Evolutionary conservation across 2,113 vertebrate species (phyloP).

Genomic region (Dasypus novemcinctus): DNA sequence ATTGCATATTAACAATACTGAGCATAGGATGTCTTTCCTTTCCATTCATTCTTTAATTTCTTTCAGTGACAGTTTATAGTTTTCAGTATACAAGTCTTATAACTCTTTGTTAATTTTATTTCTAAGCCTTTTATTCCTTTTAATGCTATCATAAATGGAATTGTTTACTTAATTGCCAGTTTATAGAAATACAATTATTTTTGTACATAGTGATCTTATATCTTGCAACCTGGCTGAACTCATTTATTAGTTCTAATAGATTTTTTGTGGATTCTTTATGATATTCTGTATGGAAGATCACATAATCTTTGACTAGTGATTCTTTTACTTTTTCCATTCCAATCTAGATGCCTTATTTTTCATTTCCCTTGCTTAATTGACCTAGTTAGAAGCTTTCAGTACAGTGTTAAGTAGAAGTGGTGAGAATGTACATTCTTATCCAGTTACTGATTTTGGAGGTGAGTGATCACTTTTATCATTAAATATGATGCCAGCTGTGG

Average conservation of each 20-base stretch:
- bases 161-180: too few relatives aligned
- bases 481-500: background rate
- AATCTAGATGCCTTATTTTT: background rate
- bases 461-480: background rate
- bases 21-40: background rate
- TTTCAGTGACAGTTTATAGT: too few relatives aligned
- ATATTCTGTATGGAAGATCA: background rate
- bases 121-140: too few relatives aligned
- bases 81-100: too few relatives aligned
- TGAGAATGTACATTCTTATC: background rate
- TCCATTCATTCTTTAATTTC: background rate
- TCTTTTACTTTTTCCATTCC: too few relatives aligned
- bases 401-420: background rate
- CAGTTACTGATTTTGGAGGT: conserved; percentile 5
- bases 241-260: too few relatives aligned
- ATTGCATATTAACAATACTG: background rate
- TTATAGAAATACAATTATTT: background rate
- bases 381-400: background rate
- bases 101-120: too few relatives aligned
- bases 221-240: background rate
- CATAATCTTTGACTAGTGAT: background rate
- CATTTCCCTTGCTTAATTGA: background rate
- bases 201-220: background rate
- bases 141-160: too few relatives aligned
- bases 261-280: background rate